Base-by-base conservation (phyloP, 2,888 invertebrate genomes). In the Sympetrum striolatum region DNA sequence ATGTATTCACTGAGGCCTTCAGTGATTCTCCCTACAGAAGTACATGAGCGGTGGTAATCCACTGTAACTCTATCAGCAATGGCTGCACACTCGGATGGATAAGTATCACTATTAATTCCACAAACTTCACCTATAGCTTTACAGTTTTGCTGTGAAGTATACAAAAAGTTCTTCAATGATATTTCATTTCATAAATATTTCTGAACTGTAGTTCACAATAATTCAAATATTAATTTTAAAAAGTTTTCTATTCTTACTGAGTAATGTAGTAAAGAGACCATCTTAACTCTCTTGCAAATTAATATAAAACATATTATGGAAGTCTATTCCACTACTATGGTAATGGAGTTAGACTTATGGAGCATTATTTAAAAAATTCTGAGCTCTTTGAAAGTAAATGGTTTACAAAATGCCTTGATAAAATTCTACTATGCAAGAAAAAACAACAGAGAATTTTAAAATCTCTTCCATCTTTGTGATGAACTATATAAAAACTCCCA, bases 41-140 rank as follows among this genome's bases (percentile, higher is more conserved):
- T 94, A 93, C 98, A 98, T 0, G 96, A 95, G 0, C 98, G 98
- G 0, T 94, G 92, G 93, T 98, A 98, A 93, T 98, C 98, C 0
- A 98, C 96, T 15, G 96, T 95, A 0, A 96, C 96, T 53, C 93
- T 92, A 73, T 93, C 96, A 0, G 98, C 96, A 95, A 96, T 96
- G 0, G 98, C 98, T 0, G 97, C 97, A 93, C 98, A 98, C 94
- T 98, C 98, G 5, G 97, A 97, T 2, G 94, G 93, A 93, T 98
- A 98, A 0, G 97, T 97, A 91, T 97, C 96, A 0, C 98, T 98
- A 93, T 98, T 97, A 15, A 97, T 96, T 0, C 98, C 98, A 93
- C 98, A 98, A 0, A 98, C 98, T 8, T 95, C 95, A 0, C 96
- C 96, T 25, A 44, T 37, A 3, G 31, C 60, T 37, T 90, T 48